A percentile compares a stretch with the other conserved stretches of the same genome.
These are phyloP conservation scores for Teleogryllus oceanicus DNA, from an alignment of 2,888 invertebrate genomes.

Conservation along the genomic window DNA sequence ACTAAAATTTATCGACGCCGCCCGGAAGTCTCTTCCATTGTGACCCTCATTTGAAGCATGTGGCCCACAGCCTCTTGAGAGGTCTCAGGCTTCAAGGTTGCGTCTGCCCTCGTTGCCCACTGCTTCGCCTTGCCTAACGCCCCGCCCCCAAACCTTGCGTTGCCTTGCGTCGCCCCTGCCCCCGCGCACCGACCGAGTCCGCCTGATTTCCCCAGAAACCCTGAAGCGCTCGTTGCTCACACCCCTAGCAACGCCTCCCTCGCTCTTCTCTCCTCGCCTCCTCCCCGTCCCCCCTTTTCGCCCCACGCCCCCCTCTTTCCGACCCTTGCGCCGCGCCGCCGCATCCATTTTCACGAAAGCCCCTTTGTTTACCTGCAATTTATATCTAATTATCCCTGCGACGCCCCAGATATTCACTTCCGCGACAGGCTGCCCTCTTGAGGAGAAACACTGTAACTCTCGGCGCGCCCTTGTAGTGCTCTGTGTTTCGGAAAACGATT, in stretches of 20 bases:
- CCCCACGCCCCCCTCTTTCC: background rate
- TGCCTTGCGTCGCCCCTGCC: too few species aligned
- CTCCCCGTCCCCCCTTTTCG: background rate
- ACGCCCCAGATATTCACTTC: background rate
- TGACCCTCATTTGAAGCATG: too few species aligned
- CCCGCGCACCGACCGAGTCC: background rate
- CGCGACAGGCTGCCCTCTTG: background rate
- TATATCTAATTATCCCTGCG: background rate
- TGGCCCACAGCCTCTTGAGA: too few species aligned
- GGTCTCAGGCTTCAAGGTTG: too few species aligned
- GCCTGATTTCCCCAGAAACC: slow-evolving; percentile 18
- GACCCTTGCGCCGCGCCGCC: background rate
- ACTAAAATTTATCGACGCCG: too few species aligned
- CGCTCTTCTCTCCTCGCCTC: background rate
- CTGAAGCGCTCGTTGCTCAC: background rate
- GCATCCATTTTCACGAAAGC: background rate
- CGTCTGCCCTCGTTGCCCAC: too few species aligned
- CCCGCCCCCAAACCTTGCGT: too few species aligned
- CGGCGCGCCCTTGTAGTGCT: too few species aligned
- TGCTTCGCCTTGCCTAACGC: too few species aligned
- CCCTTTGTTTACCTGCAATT: background rate
- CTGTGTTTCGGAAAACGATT: too few species aligned
- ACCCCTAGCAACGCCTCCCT: background rate
- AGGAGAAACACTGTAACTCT: background rate
- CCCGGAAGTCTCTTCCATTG: too few species aligned